Percentiles rank a stretch among this genome's conserved stretches.
Conservation (phyloP, 2,113 vertebrate genomes). For the Burhinus oedicnemus region DNA sequence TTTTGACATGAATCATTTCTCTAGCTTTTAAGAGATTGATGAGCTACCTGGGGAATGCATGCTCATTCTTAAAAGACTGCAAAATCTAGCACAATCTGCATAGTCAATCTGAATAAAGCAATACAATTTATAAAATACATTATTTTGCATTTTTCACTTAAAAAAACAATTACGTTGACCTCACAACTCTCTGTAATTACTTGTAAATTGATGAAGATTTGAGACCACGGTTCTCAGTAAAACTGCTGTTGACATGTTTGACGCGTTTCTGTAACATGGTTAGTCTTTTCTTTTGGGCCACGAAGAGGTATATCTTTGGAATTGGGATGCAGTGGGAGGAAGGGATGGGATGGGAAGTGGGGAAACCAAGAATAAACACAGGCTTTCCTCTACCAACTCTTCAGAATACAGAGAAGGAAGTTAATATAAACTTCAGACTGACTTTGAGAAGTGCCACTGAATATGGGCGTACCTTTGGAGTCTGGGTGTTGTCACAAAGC, state of each 20-base stretch:
- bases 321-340: neutral
- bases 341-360: neutral
- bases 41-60: neutral
- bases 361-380: neutral
- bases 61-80: neutral
- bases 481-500: neutral
- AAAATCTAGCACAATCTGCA: neutral
- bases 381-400: neutral
- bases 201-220: neutral
- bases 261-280: neutral
- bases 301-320: neutral
- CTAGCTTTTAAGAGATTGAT: neutral
- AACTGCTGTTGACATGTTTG: neutral
- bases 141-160: neutral
- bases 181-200: neutral
- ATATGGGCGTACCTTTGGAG: neutral
- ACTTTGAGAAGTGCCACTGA: neutral
- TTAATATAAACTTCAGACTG: neutral
- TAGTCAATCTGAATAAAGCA: neutral
- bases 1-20: conserved; percentile 13
- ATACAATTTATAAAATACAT: neutral
- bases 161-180: neutral
- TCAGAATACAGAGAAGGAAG: neutral
- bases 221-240: neutral
- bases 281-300: neutral